Base-by-base conservation (phyloP, 2,888 invertebrate species). In the Luperina nickerlii region DNA sequence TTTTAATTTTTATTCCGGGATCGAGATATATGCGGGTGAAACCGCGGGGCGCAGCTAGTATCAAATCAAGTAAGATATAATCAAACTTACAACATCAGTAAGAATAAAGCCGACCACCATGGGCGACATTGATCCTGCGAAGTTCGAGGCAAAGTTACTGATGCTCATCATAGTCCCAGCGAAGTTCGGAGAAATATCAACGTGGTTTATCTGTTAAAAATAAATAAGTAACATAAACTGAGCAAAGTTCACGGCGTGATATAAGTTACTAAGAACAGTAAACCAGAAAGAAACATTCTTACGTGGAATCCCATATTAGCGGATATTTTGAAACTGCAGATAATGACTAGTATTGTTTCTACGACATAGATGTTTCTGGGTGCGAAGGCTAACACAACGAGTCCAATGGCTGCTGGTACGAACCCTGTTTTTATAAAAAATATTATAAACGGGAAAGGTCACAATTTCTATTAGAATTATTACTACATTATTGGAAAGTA, bases 131-230 rank as follows among this genome's bases (percentile, higher is more conserved):
- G 98, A 98, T 20, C 98, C 98, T 90, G 98, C 97, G 4, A 98
- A 93, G 90, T 98, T 98, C 0, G 98, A 98, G 1, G 97, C 95
- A 76, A 98, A 98, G 93, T 98, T 98, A n/a, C 98, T 98, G 81
- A 98, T 97, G 38, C 98, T 98, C 98, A 99, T 98, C 87, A 98
- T 95, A 0, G 98, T 98, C 0, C 98, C 98, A 0, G 98, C 98
- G 90, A 98, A 98, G 92, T 98, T 98, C 0, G 98, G 98, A 0
- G 98, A 97, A 74, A 99, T 97, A 92, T 99, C 98, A 77, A 99
- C 98, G 89, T 98, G 98, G 93, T 98, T 98, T 1, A 97, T 97
- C 97, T 98, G 96, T 2, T 80, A 82, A 60, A 74, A 32, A 2
- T 0, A 24, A 54, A 20, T 9, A 38, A 6, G 38, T 38, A 0